Base-by-base conservation (phyloP, 2,888 invertebrate genomes). In the Epinotia demarniana region DNA sequence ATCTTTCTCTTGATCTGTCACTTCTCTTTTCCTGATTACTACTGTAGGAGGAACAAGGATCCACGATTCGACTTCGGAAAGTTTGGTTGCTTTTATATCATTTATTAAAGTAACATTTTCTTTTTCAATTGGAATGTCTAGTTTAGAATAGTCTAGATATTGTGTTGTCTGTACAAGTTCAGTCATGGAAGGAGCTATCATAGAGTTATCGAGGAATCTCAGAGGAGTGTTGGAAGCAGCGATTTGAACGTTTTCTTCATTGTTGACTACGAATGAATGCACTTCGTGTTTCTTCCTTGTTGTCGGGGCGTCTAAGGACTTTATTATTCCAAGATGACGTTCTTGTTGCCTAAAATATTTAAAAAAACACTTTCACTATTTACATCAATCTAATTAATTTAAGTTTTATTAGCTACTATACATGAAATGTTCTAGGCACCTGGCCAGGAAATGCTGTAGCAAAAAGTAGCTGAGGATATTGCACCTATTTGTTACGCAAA, bases 311-410 rank as follows among this genome's bases (percentile, higher is more conserved):
- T 94, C 92, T 84, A 93, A 86, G 80, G 95, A 89, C 85, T 95
- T 91, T 33, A 95, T 94, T 76, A 97, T 96, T 11, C 97, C 97
- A 70, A 98, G 94, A 86, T 98, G 98, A 74, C 95, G 95, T 84
- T 97, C 97, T 90, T 98, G 98, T 85, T 98, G 98, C 81, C 97
- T 97, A 89, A 46, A 91, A 88, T 43, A 68, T 19, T 49, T 60
- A 9, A 9, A 39, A 33, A 39, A 39, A 39, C 33, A 9, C 8
- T 9, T 9, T 39, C 39, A 39, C 39, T 39, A 39, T 39, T 9
- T 39, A 39, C 8, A 39, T 39, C 39, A 39, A 9, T 39, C 9
- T 4, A 39, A 39, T 39, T 39, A 9, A 2, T 8, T 33, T 4
- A 39, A 9, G 39, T 39, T 39, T 39, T 39, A 39, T 2, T 27